Conservation (phyloP, 2,113 vertebrate genomes). For the Tautogolabrus adspersus region DNA sequence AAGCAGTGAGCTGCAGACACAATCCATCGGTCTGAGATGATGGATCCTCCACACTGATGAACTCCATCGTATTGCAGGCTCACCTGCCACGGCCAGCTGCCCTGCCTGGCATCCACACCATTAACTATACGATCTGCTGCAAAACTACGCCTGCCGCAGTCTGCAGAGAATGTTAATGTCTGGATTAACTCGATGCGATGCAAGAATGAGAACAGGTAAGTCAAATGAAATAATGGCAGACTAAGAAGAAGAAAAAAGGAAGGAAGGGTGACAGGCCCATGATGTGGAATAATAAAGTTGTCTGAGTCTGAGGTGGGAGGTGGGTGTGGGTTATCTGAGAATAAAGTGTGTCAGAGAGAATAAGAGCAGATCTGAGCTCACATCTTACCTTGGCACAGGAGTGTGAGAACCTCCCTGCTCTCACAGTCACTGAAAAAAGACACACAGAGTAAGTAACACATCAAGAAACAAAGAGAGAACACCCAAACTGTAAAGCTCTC, state of each 20-base stretch:
- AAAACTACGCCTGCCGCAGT: conserved; percentile 89
- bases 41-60: conserved; percentile 90
- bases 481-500: background rate
- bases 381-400: conserved; percentile 84
- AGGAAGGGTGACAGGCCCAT: background rate
- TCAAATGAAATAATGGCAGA: background rate
- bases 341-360: conserved; percentile 39
- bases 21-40: conserved; percentile 91
- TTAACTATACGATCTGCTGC: conserved; percentile 90
- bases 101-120: conserved; percentile 87
- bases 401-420: conserved; percentile 81
- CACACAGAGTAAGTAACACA: conserved; percentile 31
- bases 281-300: too few relatives aligned
- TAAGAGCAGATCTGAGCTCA: conserved; percentile 7
- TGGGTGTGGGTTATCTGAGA: background rate
- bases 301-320: background rate
- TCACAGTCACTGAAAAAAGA: conserved; percentile 83
- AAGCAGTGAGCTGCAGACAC: conserved; percentile 93
- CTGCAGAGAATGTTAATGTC: conserved; percentile 60
- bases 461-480: conserved; percentile 6
- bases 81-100: conserved; percentile 93
- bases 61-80: conserved; percentile 89
- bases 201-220: background rate
- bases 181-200: background rate
- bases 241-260: background rate